Conservation (phyloP, 2,797 vertebrate genomes). For the Erpetoichthys calabaricus region DNA sequence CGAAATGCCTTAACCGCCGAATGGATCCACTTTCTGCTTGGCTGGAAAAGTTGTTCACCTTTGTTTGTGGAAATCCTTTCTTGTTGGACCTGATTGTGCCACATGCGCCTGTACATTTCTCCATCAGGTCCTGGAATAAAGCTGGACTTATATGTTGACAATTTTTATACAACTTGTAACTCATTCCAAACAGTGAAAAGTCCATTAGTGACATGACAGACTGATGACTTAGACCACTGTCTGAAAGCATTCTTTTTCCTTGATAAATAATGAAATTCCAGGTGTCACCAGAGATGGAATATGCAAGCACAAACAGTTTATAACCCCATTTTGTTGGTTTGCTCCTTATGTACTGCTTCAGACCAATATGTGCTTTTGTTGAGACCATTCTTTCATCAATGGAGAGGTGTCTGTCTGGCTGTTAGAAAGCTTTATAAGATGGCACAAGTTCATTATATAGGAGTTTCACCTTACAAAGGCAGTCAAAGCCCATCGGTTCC, state of each 20-base stretch:
- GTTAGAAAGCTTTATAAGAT: conserved; percentile 12
- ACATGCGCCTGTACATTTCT: too few relatives aligned
- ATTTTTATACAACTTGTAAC: neutral
- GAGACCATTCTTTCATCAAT: conserved; percentile 16
- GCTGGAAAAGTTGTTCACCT: conserved; percentile 1
- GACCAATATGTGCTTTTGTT: neutral
- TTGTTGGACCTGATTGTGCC: neutral
- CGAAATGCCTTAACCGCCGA: conserved; percentile 12
- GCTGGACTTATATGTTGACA: too few relatives aligned
- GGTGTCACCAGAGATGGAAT: neutral
- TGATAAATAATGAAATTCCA: neutral
- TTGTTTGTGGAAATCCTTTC: conserved; percentile 2
- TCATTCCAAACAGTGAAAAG: neutral
- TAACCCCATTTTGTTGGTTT: neutral
- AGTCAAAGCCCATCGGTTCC: conserved; percentile 2
- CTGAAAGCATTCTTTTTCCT: neutral
- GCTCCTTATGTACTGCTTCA: conserved; percentile 10
- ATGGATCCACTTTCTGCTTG: conserved; percentile 3
- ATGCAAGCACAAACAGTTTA: conserved; percentile 7
- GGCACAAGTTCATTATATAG: neutral
- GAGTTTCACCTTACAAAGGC: conserved; percentile 9
- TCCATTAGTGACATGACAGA: neutral
- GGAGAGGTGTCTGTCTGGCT: conserved; percentile 8
- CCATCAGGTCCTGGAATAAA: too few relatives aligned
- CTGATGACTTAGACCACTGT: neutral